phyloP scores from a whole-genome alignment of 2,797 vertebrate genomes.

The Telmatherina bonti region DNA sequence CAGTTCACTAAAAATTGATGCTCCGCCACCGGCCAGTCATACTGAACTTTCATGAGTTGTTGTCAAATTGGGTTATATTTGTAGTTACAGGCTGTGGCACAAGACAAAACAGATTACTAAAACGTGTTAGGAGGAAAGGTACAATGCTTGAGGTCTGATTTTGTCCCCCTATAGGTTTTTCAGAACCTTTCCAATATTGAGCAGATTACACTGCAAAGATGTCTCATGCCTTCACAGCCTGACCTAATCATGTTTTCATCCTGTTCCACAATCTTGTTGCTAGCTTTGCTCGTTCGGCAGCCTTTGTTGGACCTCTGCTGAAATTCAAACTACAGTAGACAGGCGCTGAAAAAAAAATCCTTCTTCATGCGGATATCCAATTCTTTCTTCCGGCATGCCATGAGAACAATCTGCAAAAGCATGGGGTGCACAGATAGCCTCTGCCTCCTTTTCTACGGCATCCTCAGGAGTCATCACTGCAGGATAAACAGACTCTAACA shows the following conservation, averaged over 20 bases:
- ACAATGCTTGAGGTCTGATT: not conserved
- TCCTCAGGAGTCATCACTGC: conserved; percentile 44
- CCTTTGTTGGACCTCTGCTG: not conserved
- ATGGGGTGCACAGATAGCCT: conserved; percentile 15
- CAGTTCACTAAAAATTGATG: not conserved
- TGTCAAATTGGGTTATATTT: not conserved
- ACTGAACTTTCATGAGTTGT: conserved; percentile 8
- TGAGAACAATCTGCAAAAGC: conserved; percentile 38
- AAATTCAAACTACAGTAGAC: conserved; percentile 15
- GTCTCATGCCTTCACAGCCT: conserved; percentile 27
- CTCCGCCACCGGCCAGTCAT: not conserved
- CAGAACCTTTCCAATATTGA: no score
- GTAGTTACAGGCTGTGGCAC: not conserved
- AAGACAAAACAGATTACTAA: conserved; percentile 15
- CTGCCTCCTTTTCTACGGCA: conserved; percentile 15
- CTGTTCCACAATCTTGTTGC: conserved; percentile 23
- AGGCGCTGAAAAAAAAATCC: conserved; percentile 14
- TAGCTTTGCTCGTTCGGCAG: conserved; percentile 17
- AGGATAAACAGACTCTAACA: conserved; percentile 37
- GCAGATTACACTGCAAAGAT: conserved; percentile 53
- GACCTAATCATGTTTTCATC: conserved; percentile 51
- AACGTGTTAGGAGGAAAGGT: conserved; percentile 2
- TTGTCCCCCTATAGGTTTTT: no score
- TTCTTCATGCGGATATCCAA: conserved; percentile 2
- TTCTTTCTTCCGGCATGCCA: conserved; percentile 1